Evolutionary conservation across 1,140 invertebrate species (phyloP).

Genomic region (Coptotermes formosanus): DNA sequence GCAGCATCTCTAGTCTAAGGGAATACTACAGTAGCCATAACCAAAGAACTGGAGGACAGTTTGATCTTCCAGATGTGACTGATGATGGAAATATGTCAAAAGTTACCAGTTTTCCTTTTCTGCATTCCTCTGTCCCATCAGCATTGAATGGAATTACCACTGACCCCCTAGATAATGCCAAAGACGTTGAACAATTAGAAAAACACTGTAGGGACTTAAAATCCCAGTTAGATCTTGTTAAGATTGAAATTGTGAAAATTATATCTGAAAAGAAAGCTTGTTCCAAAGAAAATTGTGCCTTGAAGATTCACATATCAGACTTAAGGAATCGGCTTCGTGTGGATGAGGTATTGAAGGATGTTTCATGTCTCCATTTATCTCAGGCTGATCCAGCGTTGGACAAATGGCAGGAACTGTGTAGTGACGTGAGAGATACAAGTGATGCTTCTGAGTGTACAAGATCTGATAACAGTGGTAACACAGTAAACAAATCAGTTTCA

Average conservation of each 20-base stretch:
- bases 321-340: conserved; percentile 19
- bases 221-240: conserved; percentile 39
- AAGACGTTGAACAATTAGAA: conserved; percentile 35
- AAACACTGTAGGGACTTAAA: conserved; percentile 40
- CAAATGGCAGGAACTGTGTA: background rate
- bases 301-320: conserved; percentile 38
- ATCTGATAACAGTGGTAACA: background rate
- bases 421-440: background rate
- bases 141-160: background rate
- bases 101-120: background rate
- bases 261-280: conserved; percentile 43
- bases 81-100: background rate
- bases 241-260: conserved; percentile 42
- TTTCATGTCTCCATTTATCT: background rate
- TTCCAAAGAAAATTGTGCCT: conserved; percentile 40
- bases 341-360: background rate
- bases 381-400: background rate
- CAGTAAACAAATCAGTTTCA: background rate
- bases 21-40: background rate
- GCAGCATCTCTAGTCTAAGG: background rate
- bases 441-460: background rate
- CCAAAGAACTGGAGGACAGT: conserved; percentile 4
- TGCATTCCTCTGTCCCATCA: background rate
- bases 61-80: background rate
- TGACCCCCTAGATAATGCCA: background rate